Conservation (phyloP, 2,113 vertebrate species). For the Arenaria interpres region DNA sequence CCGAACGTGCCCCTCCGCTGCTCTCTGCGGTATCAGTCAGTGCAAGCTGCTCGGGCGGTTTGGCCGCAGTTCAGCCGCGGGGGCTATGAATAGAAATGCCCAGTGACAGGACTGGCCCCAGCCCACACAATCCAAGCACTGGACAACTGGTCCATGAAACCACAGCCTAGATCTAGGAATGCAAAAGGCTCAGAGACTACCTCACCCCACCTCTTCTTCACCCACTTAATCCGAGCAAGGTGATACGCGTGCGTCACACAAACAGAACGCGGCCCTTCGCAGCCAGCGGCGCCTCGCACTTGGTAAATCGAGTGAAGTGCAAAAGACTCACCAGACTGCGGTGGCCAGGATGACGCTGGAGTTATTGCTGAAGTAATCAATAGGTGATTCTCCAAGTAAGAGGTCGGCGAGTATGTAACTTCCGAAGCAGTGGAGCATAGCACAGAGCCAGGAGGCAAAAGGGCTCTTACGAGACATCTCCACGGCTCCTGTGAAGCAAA, state of each 20-base stretch:
- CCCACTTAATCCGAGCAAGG: neutral
- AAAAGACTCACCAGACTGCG: conserved; percentile 87
- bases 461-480: conserved; percentile 92
- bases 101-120: neutral
- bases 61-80: neutral
- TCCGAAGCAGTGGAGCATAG: conserved; percentile 98
- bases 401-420: conserved; percentile 95
- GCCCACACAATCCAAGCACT: neutral
- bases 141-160: neutral
- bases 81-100: conserved; percentile 22
- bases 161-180: neutral
- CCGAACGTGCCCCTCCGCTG: neutral
- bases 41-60: neutral
- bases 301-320: neutral
- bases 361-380: conserved; percentile 93
- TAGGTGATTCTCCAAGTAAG: conserved; percentile 87
- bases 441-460: conserved; percentile 92
- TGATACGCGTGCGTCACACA: neutral
- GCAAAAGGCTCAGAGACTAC: neutral
- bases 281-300: neutral
- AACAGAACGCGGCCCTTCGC: neutral
- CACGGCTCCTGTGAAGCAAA: conserved; percentile 80
- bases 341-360: conserved; percentile 92
- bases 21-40: neutral
- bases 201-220: neutral